Base-by-base conservation (phyloP, 2,888 invertebrate genomes). In the Drosophila vallismaia region DNA sequence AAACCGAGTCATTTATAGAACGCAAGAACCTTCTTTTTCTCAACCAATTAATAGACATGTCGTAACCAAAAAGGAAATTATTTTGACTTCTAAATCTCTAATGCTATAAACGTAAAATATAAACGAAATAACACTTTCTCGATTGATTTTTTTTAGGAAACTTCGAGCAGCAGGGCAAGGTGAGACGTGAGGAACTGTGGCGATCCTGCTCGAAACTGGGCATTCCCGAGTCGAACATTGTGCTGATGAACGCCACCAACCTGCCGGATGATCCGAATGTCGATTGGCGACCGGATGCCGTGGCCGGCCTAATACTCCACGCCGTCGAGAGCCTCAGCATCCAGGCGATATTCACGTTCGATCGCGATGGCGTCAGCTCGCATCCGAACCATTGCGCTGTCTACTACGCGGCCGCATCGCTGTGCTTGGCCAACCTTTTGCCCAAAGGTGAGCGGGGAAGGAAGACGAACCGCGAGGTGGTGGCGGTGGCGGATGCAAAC, bases 341-440 rank as follows among this genome's bases (percentile, higher is more conserved):
- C 87, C 95, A 97, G 88, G 95, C 96, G 1, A 93, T 99, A 55
- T 94, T 99, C 57, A 98, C 99, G 12, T 99, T 99, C 93, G 99
- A 99, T 92, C 94, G 95, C 88, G 94, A 95, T 89, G 99, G 99
- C 53, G 95, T 99, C 5, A 98, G 98, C 79, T 95, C 96, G 5
- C 99, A 99, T 92, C 93, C 94, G 26, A 99, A 99, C 92, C 99
- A 99, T 91, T 94, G 94, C 72, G 95, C 97, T 68, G 94, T 97
- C 73, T 97, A 95, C 91, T 95, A 95, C 92, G 96, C 96, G 57
- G 93, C 96, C 53, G 95, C 96, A 57, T 95, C 95, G 87, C 93
- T 97, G 89, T 95, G 95, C 91, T 93, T 96, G 89, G 94, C 95
- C 83, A 94, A 94, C 89, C 93, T 94, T 90, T 93, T 96, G 92